Evolutionary conservation across 2,888 invertebrate species (phyloP).

Genomic region (Gastracanthus pulcherrimus): DNA sequence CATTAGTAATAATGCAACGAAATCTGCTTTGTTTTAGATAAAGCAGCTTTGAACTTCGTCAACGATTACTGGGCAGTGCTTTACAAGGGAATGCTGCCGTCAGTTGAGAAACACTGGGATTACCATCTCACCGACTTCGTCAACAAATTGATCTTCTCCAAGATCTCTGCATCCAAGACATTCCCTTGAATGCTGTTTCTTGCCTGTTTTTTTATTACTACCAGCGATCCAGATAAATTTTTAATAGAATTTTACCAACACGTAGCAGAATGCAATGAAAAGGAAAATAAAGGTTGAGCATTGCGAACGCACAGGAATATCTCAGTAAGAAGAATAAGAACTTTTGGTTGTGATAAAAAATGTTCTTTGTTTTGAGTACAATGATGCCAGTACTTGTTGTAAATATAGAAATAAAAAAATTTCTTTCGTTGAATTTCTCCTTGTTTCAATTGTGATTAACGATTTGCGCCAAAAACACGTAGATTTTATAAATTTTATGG

Average conservation of each 20-base stretch:
- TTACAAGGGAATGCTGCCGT: slow-evolving; percentile 81
- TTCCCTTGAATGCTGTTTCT: slow-evolving; percentile 67
- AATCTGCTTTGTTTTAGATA: slow-evolving; percentile 77
- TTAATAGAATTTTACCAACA: slow-evolving; percentile 18
- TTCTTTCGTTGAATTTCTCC: slow-evolving; percentile 35
- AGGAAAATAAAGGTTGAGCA: not conserved
- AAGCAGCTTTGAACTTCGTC: slow-evolving; percentile 79
- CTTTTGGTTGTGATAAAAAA: slow-evolving; percentile 18
- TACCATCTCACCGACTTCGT: slow-evolving; percentile 78
- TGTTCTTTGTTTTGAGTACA: slow-evolving; percentile 32
- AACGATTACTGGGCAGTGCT: slow-evolving; percentile 82
- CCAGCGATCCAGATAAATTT: not conserved
- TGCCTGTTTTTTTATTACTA: not conserved
- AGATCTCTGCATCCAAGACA: slow-evolving; percentile 69
- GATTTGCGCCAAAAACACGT: slow-evolving; percentile 20
- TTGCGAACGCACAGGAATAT: not conserved
- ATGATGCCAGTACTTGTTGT: slow-evolving; percentile 48
- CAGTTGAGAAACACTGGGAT: slow-evolving; percentile 80
- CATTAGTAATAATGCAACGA: not conserved
- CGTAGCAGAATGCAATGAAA: not conserved
- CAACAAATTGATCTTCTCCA: slow-evolving; percentile 79
- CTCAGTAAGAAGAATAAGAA: not conserved
- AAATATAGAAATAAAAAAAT: slow-evolving; percentile 53
- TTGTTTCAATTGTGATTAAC: slow-evolving; percentile 13
- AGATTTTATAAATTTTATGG: slow-evolving; percentile 9